phyloP scores from a whole-genome alignment of 2,888 invertebrate genomes.

The Deilephila porcellus region DNA sequence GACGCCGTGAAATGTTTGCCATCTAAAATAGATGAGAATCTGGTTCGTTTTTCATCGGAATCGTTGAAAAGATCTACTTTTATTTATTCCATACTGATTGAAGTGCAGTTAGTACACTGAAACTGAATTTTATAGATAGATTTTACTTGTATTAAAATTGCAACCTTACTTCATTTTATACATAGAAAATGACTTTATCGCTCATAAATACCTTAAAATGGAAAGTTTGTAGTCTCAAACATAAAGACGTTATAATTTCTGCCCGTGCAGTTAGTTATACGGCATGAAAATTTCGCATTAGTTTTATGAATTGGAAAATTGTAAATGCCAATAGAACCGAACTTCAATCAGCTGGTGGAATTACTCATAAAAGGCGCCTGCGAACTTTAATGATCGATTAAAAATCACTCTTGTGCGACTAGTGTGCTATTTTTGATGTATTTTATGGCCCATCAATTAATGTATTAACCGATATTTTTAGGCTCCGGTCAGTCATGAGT shows the following conservation, averaged over 20 bases:
- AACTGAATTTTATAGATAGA: constrained; percentile 35
- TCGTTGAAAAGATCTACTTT: constrained; percentile 29
- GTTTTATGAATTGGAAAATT: constrained; percentile 19
- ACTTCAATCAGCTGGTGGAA: constrained; percentile 43
- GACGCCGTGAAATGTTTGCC: constrained; percentile 27
- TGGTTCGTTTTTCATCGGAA: constrained; percentile 30
- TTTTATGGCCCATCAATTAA: constrained; percentile 63
- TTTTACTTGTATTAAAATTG: constrained; percentile 39
- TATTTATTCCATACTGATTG: constrained; percentile 26
- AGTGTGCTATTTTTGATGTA: constrained; percentile 50
- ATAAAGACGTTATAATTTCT: constrained; percentile 33
- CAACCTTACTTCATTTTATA: constrained; percentile 37
- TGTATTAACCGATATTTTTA: constrained; percentile 50
- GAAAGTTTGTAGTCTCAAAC: constrained; percentile 37
- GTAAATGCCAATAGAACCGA: constrained; percentile 29
- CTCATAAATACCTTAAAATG: constrained; percentile 44
- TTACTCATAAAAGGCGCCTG: constrained; percentile 50
- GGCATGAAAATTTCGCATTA: not conserved
- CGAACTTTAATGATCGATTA: constrained; percentile 61
- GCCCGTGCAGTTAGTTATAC: constrained; percentile 10
- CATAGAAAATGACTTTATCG: constrained; percentile 41
- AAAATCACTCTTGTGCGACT: constrained; percentile 57
- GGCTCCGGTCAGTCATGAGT: constrained; percentile 37
- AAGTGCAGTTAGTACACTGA: constrained; percentile 18
- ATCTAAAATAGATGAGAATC: constrained; percentile 30